Evolutionary conservation across 2,113 vertebrate genomes (phyloP), one percentile per base, ranked within the genome.

Genomic region (Mesitornis unicolor): DNA sequence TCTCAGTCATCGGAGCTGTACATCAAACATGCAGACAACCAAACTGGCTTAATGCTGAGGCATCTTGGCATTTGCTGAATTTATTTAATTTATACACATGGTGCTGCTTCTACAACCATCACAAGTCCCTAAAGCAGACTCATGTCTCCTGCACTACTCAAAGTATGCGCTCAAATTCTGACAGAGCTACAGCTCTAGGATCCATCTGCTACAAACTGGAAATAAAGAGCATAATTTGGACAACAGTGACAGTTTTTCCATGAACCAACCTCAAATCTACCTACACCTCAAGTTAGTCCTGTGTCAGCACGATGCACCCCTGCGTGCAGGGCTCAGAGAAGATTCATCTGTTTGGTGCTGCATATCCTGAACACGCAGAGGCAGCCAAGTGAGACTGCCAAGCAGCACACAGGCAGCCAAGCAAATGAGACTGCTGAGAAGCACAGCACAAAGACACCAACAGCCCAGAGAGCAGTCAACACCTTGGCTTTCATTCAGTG

Each of bases 231-330:
- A 47, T 2, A 3, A 67, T 15, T 36, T 20, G 9, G 42, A 35
- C 47, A 85, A 57, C 19, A 14, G 16, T 53, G 15, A 76, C 22
- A 24, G 28, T 42, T 74, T 84, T 87, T 36, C 60, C 35, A 42
- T 3, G 7, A 83, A 45, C 17, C 21, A 73, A 11, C 13, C 22
- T 25, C 73, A 74, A 42, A 74, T 16, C 42, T 42, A 53, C 28
- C 36, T 31, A 9, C 10, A 74, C 36, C 26, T 56, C 53, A 59
- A 50, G n/a, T 1, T 3, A 80, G 16, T 31, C 16, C 47, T 70
- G 29, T 0, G 0, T 67, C 54, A 67, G 38, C 35, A 64, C 0
- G 7, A 93, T 15, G 18, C 18, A 57, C 3, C 17, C 33, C 45
- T 29, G 33, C 0, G 3, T 1, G 7, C 21, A 38, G 51, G 36